Evolutionary conservation across 2,113 vertebrate genomes (phyloP).

Genomic region (Campylorhamphus procurvoides): DNA sequence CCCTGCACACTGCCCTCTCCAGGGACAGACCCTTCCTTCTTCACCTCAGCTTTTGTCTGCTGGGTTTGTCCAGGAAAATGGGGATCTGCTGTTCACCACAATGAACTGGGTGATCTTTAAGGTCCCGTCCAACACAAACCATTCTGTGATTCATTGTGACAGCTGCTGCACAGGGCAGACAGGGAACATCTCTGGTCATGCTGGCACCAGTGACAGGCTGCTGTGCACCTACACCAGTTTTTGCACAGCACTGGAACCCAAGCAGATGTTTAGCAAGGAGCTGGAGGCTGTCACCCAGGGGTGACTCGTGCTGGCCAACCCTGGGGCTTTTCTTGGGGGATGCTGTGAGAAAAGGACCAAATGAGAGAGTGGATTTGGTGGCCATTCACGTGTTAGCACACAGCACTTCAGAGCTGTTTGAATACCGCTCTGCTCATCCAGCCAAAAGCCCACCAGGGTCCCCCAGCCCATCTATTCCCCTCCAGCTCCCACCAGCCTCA

Average conservation of each 20-base stretch:
- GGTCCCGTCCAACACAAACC: background rate
- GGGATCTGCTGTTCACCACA: background rate
- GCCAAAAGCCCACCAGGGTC: background rate
- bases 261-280: background rate
- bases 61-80: background rate
- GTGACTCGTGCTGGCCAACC: background rate
- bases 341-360: background rate
- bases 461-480: background rate
- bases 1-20: background rate
- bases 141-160: background rate
- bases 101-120: background rate
- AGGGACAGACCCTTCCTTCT: background rate
- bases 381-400: fast-evolving
- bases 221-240: background rate
- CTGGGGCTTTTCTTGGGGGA: background rate
- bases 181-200: background rate
- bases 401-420: background rate
- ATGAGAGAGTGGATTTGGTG: background rate
- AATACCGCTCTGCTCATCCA: background rate
- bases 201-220: background rate
- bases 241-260: background rate
- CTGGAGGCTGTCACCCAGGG: background rate
- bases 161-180: background rate
- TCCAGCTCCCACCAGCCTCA: background rate
- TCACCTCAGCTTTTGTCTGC: background rate